Base-by-base conservation (phyloP, 2,797 vertebrate species). In the Syngnathus rostellatus region DNA sequence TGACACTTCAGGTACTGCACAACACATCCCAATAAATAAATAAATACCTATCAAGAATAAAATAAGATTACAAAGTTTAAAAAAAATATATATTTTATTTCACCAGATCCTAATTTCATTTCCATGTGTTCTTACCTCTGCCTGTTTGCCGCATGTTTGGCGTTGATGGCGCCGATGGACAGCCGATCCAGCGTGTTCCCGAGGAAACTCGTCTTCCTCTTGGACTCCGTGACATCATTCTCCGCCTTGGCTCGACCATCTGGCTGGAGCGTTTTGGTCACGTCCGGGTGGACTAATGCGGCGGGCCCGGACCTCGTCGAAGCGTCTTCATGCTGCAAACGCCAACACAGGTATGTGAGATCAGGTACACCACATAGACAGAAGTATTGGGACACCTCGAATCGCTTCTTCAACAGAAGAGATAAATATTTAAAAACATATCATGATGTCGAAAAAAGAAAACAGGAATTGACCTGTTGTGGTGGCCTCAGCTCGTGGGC, bases 151-250 rank as follows among this genome's bases (percentile, higher is more conserved):
- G 88, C 91, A 80, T 91, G 92, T 81, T 92, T 95, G 70, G 86
- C 77, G 41, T 92, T 90, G 81, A 88, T 76, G 75, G 89, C 85
- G 51, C 89, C 87, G 8, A 91, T 77, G 0, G 94, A 96, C 73
- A 97, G 92, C 66, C 95, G 92, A 83, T 98, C 95, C 0, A 96
- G 75, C 0, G 83, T 92, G 83, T 93, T 94, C n/a, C 92, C 91
- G 0, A 92, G 77, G 76, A 95, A 96, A 67, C 94, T 94, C 75
- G 94, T 92, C 83, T 94, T 98, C 77, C 85, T 94, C 85, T 96
- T 97, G 7, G 93, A 92, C 83, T 96, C 94, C 0, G 90, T 91
- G 69, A 94, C 92, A 0, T 96, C 94, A 0, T 97, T 95, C 78
- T 95, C 94, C 81, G 91, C 74, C 67, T 87, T 90, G n/a, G 89